phyloP scores from a whole-genome alignment of 2,113 vertebrate species.

The Pelobates fuscus region DNA sequence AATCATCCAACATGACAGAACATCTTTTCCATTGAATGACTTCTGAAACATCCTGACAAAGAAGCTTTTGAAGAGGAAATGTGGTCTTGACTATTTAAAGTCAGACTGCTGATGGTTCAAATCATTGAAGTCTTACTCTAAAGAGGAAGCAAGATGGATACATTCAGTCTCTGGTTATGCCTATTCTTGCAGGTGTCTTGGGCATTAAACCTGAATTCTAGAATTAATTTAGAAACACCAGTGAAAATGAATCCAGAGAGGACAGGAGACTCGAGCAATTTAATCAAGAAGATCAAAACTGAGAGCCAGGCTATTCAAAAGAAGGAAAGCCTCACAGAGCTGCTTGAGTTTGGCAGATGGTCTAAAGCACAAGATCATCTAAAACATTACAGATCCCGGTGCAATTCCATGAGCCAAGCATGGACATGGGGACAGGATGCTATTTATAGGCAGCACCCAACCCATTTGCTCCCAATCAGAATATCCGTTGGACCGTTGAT shows the following conservation, averaged over 20 bases:
- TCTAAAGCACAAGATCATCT: conserved; percentile 19
- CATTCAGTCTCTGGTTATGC: conserved; percentile 15
- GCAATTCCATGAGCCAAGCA: conserved; percentile 23
- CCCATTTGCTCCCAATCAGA: conserved; percentile 56
- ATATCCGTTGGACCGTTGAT: conserved; percentile 55
- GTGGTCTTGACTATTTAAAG: conserved; percentile 23
- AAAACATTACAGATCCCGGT: conserved; percentile 19
- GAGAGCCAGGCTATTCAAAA: conserved; percentile 4
- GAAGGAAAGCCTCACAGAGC: neutral
- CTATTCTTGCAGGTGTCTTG: conserved; percentile 22
- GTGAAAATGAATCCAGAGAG: neutral
- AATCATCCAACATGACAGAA: conserved; percentile 28
- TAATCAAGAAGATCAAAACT: conserved; percentile 20
- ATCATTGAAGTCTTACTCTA: neutral
- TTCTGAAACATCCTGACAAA: conserved; percentile 18
- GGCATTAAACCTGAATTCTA: conserved; percentile 4
- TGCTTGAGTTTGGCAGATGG: conserved; percentile 16
- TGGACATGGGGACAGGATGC: conserved; percentile 21
- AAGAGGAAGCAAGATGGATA: conserved; percentile 21
- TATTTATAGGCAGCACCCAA: conserved; percentile 32
- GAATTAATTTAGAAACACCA: neutral
- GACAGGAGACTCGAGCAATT: conserved; percentile 9
- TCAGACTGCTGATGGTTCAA: neutral
- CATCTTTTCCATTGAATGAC: conserved; percentile 46
- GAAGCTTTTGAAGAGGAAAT: conserved; percentile 22